phyloP scores from a whole-genome alignment of 2,888 invertebrate genomes.

The Pristionchus fissidentatus region DNA sequence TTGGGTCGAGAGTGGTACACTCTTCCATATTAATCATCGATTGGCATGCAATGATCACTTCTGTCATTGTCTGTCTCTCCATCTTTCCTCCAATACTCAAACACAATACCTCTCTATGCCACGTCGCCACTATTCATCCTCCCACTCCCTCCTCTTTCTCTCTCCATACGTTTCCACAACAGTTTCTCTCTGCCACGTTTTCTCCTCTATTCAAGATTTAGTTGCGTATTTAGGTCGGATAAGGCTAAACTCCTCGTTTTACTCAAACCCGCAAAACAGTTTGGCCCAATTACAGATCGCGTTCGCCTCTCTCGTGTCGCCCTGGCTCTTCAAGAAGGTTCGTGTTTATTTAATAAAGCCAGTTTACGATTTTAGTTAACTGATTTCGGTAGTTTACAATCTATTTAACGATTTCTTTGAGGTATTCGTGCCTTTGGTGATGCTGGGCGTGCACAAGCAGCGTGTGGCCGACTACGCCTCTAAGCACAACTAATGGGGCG shows the following conservation, averaged over 20 bases:
- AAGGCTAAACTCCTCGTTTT: background rate
- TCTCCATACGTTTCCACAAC: background rate
- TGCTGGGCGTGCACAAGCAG: constrained; percentile 73
- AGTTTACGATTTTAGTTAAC: background rate
- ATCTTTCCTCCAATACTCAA: background rate
- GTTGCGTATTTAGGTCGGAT: background rate
- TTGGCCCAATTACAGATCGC: constrained; percentile 63
- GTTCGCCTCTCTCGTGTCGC: constrained; percentile 68
- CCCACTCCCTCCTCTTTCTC: background rate
- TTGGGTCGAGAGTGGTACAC: background rate
- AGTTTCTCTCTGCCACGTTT: background rate
- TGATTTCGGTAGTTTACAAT: background rate
- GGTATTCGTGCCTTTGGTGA: constrained; percentile 72
- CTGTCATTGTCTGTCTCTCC: background rate
- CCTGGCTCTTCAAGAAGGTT: constrained; percentile 68
- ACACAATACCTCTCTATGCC: constrained; percentile 20
- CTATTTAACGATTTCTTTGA: background rate
- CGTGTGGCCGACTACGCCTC: constrained; percentile 64
- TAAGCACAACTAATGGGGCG: constrained; percentile 43
- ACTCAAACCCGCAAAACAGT: background rate
- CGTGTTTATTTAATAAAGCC: background rate
- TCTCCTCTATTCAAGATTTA: background rate
- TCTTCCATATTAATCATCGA: background rate
- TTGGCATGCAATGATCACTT: background rate
- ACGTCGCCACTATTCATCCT: background rate